phyloP scores from a whole-genome alignment of 2,888 invertebrate genomes.

The Xylota sylvarum region DNA sequence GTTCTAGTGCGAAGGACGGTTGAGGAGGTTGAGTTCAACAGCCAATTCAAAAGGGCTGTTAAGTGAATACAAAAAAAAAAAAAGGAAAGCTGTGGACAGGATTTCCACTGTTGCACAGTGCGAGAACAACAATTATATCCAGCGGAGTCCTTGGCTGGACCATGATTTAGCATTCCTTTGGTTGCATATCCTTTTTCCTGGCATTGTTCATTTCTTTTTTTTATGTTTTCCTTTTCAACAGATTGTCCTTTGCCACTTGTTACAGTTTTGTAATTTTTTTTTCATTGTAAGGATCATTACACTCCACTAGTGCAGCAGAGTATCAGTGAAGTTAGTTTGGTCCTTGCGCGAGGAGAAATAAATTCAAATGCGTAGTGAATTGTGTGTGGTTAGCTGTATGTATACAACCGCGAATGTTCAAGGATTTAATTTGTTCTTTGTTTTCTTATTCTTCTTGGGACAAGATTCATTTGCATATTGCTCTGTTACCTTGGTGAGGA shows the following conservation, averaged over 20 bases:
- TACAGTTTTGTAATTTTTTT: slow-evolving; percentile 34
- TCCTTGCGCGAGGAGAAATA: neutral
- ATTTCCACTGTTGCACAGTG: slow-evolving; percentile 59
- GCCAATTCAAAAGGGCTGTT: slow-evolving; percentile 71
- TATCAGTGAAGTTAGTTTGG: slow-evolving; percentile 16
- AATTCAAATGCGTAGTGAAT: slow-evolving; percentile 38
- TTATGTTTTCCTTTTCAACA: slow-evolving; percentile 31
- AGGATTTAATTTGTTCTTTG: slow-evolving; percentile 1
- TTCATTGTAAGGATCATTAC: slow-evolving; percentile 37
- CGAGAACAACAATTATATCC: slow-evolving; percentile 63
- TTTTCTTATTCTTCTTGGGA: neutral
- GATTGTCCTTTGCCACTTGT: slow-evolving; percentile 60
- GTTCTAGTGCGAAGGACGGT: slow-evolving; percentile 16
- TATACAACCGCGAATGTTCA: slow-evolving; percentile 10
- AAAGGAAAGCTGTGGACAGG: slow-evolving; percentile 26
- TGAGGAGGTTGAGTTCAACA: slow-evolving; percentile 39
- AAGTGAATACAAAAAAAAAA: slow-evolving; percentile 45
- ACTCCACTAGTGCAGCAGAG: slow-evolving; percentile 11
- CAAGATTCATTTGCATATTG: slow-evolving; percentile 7
- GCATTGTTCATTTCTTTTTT: slow-evolving; percentile 32
- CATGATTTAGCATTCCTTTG: slow-evolving; percentile 83
- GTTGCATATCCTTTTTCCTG: slow-evolving; percentile 60
- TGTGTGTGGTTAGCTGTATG: neutral
- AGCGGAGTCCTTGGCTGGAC: slow-evolving; percentile 66
- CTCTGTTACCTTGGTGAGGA: neutral